Conservation (phyloP, 2,888 invertebrate species). For the Sympetrum striolatum region DNA sequence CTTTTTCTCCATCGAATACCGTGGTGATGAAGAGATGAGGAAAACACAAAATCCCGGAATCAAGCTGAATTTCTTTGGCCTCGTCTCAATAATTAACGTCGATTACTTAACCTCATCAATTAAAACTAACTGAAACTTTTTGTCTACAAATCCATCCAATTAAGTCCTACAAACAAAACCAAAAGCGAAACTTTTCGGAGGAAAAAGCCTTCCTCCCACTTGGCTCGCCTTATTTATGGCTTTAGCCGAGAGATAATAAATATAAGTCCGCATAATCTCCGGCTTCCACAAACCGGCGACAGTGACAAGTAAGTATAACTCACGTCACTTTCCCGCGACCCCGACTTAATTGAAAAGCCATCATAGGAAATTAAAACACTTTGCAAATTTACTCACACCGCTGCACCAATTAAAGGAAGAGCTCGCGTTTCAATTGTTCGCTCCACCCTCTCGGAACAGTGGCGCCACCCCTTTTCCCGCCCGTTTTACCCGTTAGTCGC, state of each 20-base stretch:
- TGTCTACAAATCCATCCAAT: not conserved
- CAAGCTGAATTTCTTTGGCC: not conserved
- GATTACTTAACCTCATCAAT: not conserved
- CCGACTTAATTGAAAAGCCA: constrained; percentile 41
- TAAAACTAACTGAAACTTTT: not conserved
- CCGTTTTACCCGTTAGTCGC: not conserved
- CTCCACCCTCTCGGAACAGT: constrained; percentile 3
- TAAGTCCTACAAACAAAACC: constrained; percentile 5
- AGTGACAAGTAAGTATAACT: constrained; percentile 42
- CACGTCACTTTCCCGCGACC: constrained; percentile 30
- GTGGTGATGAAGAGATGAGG: too few species aligned
- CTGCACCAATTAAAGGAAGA: constrained; percentile 43
- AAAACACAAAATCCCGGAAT: not conserved
- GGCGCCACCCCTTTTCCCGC: not conserved
- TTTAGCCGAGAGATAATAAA: not conserved
- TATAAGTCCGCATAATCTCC: constrained; percentile 27
- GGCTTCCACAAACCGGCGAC: not conserved
- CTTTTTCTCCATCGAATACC: too few species aligned
- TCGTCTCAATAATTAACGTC: not conserved
- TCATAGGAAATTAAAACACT: constrained; percentile 39
- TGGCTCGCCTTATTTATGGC: not conserved
- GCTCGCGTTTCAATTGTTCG: constrained; percentile 31
- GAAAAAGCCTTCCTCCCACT: not conserved
- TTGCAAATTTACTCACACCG: constrained; percentile 38
- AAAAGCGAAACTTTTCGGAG: not conserved